phyloP scores from a whole-genome alignment of 2,113 vertebrate species.

The Melozone crissalis region DNA sequence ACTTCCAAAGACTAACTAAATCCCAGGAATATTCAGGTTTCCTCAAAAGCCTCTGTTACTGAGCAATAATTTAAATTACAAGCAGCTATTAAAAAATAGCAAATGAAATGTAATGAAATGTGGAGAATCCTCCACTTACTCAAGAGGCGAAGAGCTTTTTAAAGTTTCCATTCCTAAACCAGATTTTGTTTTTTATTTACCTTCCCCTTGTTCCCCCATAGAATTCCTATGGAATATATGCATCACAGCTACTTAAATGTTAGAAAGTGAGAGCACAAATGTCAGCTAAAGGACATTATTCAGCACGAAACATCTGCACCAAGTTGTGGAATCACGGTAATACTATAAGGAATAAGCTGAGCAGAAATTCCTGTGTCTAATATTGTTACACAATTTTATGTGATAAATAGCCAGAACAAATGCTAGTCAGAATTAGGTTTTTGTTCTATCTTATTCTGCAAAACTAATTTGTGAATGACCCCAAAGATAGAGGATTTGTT shows the following conservation, averaged over 20 bases:
- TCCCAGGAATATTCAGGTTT: conserved; percentile 34
- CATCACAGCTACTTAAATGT: conserved; percentile 19
- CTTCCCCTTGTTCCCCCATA: not conserved
- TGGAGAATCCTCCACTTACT: not conserved
- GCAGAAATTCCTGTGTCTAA: conserved; percentile 50
- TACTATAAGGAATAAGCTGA: conserved; percentile 20
- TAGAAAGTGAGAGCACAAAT: not conserved
- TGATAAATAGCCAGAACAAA: conserved; percentile 69
- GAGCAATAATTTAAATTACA: conserved; percentile 52
- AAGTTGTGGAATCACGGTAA: conserved; percentile 49
- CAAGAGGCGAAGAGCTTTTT: not conserved
- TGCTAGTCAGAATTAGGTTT: conserved; percentile 67
- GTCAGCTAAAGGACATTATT: conserved; percentile 13
- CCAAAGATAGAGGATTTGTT: conserved; percentile 68
- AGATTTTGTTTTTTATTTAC: conserved; percentile 8
- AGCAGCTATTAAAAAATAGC: conserved; percentile 18
- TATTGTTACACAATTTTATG: conserved; percentile 53
- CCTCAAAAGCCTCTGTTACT: conserved; percentile 2
- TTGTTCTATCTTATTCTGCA: conserved; percentile 69
- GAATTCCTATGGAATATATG: conserved; percentile 1
- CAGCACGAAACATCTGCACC: conserved; percentile 24
- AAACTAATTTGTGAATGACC: conserved; percentile 68
- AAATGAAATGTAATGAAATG: no score
- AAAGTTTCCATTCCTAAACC: not conserved
- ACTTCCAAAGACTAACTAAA: not conserved